Percentiles rank a stretch among this genome's conserved stretches.
Conservation (phyloP, 2,113 vertebrate species). For the Nycticorax nycticorax region DNA sequence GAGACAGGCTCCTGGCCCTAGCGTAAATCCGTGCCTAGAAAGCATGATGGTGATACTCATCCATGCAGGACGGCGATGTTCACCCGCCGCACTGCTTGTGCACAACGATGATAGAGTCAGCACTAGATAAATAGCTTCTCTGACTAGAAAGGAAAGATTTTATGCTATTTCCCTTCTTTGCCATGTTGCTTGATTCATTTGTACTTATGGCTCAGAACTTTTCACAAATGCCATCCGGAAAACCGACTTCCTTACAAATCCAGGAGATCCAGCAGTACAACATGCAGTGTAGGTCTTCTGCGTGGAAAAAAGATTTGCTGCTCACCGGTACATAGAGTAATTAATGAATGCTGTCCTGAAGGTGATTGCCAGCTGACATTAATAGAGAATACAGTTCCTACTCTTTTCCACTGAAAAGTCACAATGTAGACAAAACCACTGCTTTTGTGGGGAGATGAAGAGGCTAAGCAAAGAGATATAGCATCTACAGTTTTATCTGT, state of each 20-base stretch:
- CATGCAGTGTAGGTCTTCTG: neutral
- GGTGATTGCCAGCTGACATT: neutral
- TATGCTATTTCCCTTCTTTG: neutral
- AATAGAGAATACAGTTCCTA: neutral
- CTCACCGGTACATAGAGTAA: neutral
- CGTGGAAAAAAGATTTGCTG: neutral
- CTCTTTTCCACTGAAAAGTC: neutral
- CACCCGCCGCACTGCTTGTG: neutral
- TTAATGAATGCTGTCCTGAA: neutral
- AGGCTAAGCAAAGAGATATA: neutral
- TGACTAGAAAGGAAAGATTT: neutral
- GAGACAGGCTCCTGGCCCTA: neutral
- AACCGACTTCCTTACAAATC: neutral
- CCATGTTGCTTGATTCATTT: neutral
- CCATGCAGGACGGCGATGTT: accelerated
- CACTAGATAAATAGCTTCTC: neutral
- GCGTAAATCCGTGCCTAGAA: neutral
- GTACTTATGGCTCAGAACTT: neutral
- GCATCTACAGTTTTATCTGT: neutral
- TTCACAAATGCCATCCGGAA: neutral
- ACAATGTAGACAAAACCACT: neutral
- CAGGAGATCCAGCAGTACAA: neutral
- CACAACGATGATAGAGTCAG: neutral
- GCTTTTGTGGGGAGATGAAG: neutral
- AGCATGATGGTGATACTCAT: neutral